These are phyloP conservation scores for Bactericera cockerelli DNA, from an alignment of 1,140 invertebrate genomes.

Conservation along the genomic window DNA sequence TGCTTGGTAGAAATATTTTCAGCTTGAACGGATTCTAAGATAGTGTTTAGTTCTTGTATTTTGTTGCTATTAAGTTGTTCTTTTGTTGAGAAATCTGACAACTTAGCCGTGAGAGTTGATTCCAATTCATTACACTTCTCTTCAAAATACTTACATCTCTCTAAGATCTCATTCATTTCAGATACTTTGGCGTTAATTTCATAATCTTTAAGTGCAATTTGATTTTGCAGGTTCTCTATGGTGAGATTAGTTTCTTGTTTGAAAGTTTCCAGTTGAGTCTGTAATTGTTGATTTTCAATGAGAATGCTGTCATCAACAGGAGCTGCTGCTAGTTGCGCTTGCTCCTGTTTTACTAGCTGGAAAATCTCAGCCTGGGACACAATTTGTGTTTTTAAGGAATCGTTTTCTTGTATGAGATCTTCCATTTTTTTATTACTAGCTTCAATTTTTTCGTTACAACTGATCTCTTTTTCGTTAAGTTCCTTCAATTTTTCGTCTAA, in stretches of 20 bases:
- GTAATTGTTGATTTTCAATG: not conserved
- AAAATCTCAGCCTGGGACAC: not conserved
- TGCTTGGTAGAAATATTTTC: constrained; percentile 3
- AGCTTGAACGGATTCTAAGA: not conserved
- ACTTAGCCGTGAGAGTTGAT: not conserved
- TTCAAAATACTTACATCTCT: not conserved
- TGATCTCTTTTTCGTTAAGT: constrained; percentile 1
- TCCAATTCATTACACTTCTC: not conserved
- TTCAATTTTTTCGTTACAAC: constrained; percentile 2
- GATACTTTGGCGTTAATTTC: not conserved
- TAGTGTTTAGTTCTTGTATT: not conserved
- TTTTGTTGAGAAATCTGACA: not conserved
- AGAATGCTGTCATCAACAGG: not conserved
- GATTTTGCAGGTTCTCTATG: not conserved
- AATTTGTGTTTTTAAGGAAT: not conserved
- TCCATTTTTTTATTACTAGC: not conserved
- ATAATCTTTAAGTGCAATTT: not conserved
- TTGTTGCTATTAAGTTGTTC: not conserved
- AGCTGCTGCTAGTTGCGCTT: not conserved
- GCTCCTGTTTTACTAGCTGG: not conserved
- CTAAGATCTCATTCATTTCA: not conserved
- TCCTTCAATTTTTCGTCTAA: constrained; percentile 7
- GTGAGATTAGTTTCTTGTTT: not conserved
- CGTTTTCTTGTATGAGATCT: not conserved
- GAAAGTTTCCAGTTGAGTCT: not conserved